Evolutionary conservation across 2,888 invertebrate genomes (phyloP).

Genomic region (Acleris emargana): DNA sequence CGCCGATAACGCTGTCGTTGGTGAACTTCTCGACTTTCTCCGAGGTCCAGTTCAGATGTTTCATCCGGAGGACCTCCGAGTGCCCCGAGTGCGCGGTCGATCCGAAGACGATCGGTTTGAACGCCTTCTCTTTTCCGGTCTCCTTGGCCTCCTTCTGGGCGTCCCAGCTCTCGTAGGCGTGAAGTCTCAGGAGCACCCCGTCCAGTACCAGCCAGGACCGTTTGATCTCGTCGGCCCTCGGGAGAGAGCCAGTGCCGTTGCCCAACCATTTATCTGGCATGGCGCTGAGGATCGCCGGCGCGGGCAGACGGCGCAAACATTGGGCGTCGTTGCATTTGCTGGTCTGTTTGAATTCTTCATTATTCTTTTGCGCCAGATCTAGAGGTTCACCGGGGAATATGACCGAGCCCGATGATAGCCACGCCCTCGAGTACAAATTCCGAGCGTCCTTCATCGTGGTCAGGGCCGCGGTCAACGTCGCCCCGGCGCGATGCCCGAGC

Average conservation of each 20-base stretch:
- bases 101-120: conserved; percentile 86
- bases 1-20: conserved; percentile 85
- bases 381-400: conserved; percentile 87
- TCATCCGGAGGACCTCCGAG: conserved; percentile 83
- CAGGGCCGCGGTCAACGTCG: conserved; percentile 91
- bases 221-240: conserved; percentile 83
- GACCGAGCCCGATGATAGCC: conserved; percentile 91
- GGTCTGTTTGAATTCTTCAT: conserved; percentile 84
- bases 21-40: conserved; percentile 86
- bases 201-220: conserved; percentile 92
- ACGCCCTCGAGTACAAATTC: conserved; percentile 88
- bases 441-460: conserved; percentile 84
- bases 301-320: conserved; percentile 82
- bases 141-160: conserved; percentile 67
- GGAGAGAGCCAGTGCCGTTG: conserved; percentile 85
- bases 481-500: conserved; percentile 93
- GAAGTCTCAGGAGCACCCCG: conserved; percentile 86
- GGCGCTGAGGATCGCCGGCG: conserved; percentile 85
- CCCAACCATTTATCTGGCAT: conserved; percentile 89
- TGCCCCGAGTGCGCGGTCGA: conserved; percentile 90
- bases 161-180: conserved; percentile 87
- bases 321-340: conserved; percentile 82
- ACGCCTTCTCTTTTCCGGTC: conserved; percentile 70
- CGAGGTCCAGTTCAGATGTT: conserved; percentile 86
- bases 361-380: conserved; percentile 84